Percentiles rank a stretch among this genome's conserved stretches.
phyloP scores from a whole-genome alignment of 2,797 vertebrate genomes.

The Protonibea diacanthus region DNA sequence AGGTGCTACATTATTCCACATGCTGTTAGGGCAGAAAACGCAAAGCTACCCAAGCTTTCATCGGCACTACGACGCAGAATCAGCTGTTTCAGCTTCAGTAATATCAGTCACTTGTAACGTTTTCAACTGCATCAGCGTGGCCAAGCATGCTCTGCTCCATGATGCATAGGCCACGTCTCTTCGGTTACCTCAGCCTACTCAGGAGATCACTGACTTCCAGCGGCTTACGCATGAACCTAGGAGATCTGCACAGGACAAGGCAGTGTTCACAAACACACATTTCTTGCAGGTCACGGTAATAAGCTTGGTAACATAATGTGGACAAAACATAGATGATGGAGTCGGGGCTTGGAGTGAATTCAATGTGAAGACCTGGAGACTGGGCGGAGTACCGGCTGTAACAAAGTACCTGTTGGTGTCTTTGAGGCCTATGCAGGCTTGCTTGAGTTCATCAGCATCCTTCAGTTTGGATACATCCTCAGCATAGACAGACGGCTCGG shows the following conservation, averaged over 20 bases:
- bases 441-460: slow-evolving; percentile 95
- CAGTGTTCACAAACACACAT: slow-evolving; percentile 59
- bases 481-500: slow-evolving; percentile 91
- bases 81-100: slow-evolving; percentile 33
- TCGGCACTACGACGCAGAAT: slow-evolving; percentile 15
- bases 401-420: slow-evolving; percentile 94
- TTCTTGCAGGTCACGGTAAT: not conserved
- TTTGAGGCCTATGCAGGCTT: slow-evolving; percentile 96
- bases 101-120: slow-evolving; percentile 1
- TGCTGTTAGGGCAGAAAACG: slow-evolving; percentile 62
- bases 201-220: slow-evolving; percentile 85
- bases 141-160: slow-evolving; percentile 74
- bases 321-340: not conserved
- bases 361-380: not conserved
- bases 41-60: slow-evolving; percentile 45
- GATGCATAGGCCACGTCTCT: slow-evolving; percentile 74
- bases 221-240: slow-evolving; percentile 81
- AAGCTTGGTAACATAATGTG: not conserved
- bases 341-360: not conserved
- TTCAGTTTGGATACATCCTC: slow-evolving; percentile 97
- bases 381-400: not conserved
- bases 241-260: slow-evolving; percentile 86
- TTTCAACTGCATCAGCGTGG: slow-evolving; percentile 49
- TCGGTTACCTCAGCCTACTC: slow-evolving; percentile 87
- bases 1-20: slow-evolving; percentile 45